phyloP scores from a whole-genome alignment of 2,113 vertebrate species.

The Rhynchopsitta pachyrhyncha region DNA sequence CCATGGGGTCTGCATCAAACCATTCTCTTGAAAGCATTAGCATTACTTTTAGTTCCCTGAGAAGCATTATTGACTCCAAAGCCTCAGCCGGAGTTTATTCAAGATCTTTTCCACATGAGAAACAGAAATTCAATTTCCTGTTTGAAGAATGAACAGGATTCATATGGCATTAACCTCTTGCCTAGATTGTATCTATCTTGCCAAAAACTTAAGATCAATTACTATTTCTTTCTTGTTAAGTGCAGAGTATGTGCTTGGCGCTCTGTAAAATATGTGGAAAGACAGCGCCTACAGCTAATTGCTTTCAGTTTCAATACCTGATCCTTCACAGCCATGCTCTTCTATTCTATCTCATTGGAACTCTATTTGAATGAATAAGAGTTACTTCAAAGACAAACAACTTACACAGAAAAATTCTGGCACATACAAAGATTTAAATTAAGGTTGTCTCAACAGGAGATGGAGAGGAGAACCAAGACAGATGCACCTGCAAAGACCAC shows the following conservation, averaged over 20 bases:
- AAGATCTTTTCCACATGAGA: not conserved
- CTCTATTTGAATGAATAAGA: not conserved
- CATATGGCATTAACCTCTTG: constrained; percentile 45
- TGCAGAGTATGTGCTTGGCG: not conserved
- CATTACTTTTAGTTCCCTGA: not conserved
- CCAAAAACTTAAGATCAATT: constrained; percentile 34
- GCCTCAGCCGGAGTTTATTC: not conserved
- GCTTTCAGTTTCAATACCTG: not conserved
- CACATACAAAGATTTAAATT: not conserved
- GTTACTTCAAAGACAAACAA: constrained; percentile 7
- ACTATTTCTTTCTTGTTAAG: not conserved
- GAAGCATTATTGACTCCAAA: not conserved
- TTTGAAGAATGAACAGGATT: constrained; percentile 25
- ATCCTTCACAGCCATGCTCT: not conserved
- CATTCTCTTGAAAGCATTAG: not conserved
- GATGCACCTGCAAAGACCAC: not conserved
- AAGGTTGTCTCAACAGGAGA: not conserved
- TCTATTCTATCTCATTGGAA: not conserved
- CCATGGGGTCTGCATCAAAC: not conserved
- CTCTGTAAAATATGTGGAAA: not conserved
- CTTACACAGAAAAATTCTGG: not conserved
- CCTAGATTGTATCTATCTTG: not conserved
- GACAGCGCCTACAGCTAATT: not conserved
- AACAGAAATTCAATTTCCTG: constrained; percentile 46
- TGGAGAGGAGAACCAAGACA: not conserved